phyloP scores from a whole-genome alignment of 2,113 vertebrate genomes.

The Hemibagrus wyckioides region DNA sequence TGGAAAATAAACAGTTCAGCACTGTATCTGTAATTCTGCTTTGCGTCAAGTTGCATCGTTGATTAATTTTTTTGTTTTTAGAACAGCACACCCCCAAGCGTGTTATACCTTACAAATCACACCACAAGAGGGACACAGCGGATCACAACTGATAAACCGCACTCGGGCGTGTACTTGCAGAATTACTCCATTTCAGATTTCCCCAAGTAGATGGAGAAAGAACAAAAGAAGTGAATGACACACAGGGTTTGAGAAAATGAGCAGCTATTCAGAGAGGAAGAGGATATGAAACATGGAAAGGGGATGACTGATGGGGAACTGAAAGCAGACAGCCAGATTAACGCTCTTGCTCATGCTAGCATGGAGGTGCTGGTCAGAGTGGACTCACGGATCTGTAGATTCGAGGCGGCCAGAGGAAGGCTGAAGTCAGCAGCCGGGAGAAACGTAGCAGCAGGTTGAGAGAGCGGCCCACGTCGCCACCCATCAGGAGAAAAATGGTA shows the following conservation, averaged over 20 bases:
- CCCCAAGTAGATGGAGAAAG: neutral
- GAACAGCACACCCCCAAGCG: neutral
- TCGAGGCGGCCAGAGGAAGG: constrained; percentile 87
- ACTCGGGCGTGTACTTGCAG: neutral
- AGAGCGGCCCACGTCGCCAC: constrained; percentile 78
- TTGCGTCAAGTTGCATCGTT: neutral
- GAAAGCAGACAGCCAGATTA: neutral
- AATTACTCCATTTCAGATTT: neutral
- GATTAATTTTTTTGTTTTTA: neutral
- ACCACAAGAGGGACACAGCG: constrained; percentile 14
- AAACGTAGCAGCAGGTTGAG: constrained; percentile 79
- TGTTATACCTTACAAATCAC: neutral
- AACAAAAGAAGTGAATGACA: neutral
- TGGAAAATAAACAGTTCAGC: neutral
- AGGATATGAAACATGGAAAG: neutral
- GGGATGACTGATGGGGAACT: neutral
- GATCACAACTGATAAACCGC: neutral
- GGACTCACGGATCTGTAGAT: constrained; percentile 85
- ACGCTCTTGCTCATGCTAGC: neutral
- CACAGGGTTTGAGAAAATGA: neutral
- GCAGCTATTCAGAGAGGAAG: neutral
- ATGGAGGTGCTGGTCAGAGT: neutral
- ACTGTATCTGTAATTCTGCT: neutral
- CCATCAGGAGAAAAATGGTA: constrained; percentile 88
- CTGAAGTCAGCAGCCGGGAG: constrained; percentile 82